Percentiles rank a stretch among this genome's conserved stretches.
These are phyloP conservation scores for Ellobius talpinus DNA, from an alignment of 2,113 vertebrate species.

Conservation along the genomic window DNA sequence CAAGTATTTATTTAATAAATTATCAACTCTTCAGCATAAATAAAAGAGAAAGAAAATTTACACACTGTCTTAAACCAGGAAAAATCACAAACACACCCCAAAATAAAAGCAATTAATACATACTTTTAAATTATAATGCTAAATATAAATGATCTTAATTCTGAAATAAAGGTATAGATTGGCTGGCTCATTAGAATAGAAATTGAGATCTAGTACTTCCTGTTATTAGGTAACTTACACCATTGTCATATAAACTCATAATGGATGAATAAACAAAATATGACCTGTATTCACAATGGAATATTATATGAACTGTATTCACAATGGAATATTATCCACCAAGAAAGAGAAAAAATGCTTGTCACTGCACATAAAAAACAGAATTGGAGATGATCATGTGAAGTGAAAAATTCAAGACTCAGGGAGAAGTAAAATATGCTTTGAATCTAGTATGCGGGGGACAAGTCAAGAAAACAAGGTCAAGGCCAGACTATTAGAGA, in stretches of 20 bases:
- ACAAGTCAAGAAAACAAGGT: background rate
- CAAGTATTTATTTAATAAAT: background rate
- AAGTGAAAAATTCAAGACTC: background rate
- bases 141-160: background rate
- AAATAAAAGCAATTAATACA: background rate
- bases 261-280: background rate
- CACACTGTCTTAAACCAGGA: background rate
- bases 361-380: background rate
- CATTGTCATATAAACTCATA: background rate
- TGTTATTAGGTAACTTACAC: background rate
- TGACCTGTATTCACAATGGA: background rate
- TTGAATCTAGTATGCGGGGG: fast-evolving
- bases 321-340: background rate
- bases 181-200: background rate
- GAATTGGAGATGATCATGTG: background rate
- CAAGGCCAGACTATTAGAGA: background rate
- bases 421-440: background rate
- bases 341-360: background rate
- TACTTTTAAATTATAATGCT: background rate
- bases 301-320: background rate
- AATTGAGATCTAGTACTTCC: background rate
- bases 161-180: background rate
- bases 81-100: background rate
- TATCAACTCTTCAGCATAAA: background rate
- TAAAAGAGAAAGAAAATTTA: background rate